phyloP scores from a whole-genome alignment of 2,113 vertebrate species.

The Ctenodactylus gundi region DNA sequence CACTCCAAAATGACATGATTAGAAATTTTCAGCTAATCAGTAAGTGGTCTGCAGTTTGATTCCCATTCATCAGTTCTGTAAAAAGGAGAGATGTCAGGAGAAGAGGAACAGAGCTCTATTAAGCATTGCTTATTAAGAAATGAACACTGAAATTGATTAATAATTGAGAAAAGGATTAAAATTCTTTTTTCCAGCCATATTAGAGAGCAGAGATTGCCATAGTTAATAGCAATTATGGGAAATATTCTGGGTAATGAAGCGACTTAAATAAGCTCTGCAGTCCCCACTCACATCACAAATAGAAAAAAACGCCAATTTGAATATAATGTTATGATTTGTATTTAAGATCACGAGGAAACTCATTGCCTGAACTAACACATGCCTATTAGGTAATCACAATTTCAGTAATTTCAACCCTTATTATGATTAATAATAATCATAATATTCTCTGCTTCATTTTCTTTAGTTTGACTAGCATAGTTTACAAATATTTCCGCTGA shows the following conservation, averaged over 20 bases:
- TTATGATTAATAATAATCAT: slow-evolving; percentile 47
- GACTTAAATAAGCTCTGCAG: slow-evolving; percentile 76
- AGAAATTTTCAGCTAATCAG: slow-evolving; percentile 74
- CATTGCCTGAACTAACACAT: slow-evolving; percentile 60
- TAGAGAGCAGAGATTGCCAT: slow-evolving; percentile 55
- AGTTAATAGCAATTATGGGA: slow-evolving; percentile 71
- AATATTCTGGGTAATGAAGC: slow-evolving; percentile 76
- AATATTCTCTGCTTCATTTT: slow-evolving; percentile 65
- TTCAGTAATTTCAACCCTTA: slow-evolving; percentile 52
- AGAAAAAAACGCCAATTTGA: slow-evolving; percentile 48
- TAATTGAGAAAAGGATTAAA: slow-evolving; percentile 69
- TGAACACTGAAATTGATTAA: slow-evolving; percentile 72
- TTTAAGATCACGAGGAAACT: slow-evolving; percentile 52
- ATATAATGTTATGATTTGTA: slow-evolving; percentile 52
- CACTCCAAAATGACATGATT: slow-evolving; percentile 69
- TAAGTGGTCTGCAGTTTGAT: slow-evolving; percentile 57
- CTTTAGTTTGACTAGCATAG: slow-evolving; percentile 32
- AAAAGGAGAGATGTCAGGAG: slow-evolving; percentile 42
- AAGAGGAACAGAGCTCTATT: slow-evolving; percentile 12
- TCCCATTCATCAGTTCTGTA: slow-evolving; percentile 46
- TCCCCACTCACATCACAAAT: slow-evolving; percentile 50
- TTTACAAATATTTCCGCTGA: slow-evolving; percentile 44
- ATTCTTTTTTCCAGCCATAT: slow-evolving; percentile 58
- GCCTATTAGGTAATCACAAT: slow-evolving; percentile 60
- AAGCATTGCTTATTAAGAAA: slow-evolving; percentile 57